phyloP scores from a whole-genome alignment of 2,888 invertebrate genomes.

The Cephalotes varians region DNA sequence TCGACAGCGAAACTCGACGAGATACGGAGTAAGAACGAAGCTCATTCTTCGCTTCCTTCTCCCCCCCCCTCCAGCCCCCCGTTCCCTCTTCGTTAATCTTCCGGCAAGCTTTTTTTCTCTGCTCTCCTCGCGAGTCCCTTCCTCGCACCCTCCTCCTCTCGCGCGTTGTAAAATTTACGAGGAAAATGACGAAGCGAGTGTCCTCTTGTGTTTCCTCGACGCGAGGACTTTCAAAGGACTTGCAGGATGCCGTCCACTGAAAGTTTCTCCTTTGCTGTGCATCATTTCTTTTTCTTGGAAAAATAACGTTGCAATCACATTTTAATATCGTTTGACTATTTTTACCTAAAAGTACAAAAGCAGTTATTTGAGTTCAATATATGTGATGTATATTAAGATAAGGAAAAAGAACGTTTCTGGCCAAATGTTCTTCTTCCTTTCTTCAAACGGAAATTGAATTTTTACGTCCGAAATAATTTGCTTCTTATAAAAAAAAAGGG shows the following conservation, averaged over 20 bases:
- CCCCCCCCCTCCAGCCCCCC: slow-evolving; percentile 55
- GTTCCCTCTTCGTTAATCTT: slow-evolving; percentile 78
- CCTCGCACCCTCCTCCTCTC: slow-evolving; percentile 55
- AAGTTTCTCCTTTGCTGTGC: not conserved
- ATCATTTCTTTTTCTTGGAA: not conserved
- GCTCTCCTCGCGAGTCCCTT: slow-evolving; percentile 64
- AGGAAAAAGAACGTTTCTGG: not conserved
- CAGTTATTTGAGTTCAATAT: not conserved
- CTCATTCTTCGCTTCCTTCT: slow-evolving; percentile 48
- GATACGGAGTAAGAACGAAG: slow-evolving; percentile 16
- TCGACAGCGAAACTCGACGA: slow-evolving; percentile 6
- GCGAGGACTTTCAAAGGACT: slow-evolving; percentile 24
- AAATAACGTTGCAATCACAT: not conserved
- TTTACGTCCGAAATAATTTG: not conserved
- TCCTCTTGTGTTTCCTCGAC: slow-evolving; percentile 68
- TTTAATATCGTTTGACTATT: not conserved
- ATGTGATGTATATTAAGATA: not conserved
- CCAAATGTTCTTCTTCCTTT: not conserved
- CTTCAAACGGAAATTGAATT: not conserved
- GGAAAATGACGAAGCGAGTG: slow-evolving; percentile 77
- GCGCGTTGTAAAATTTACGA: slow-evolving; percentile 75
- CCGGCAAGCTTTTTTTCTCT: slow-evolving; percentile 73
- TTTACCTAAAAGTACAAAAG: not conserved
- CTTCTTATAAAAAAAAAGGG: not conserved
- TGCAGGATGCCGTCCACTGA: slow-evolving; percentile 6